Conservation (phyloP, 53 echinoderm and acorn worm species). For the Echinarachnius parma region DNA sequence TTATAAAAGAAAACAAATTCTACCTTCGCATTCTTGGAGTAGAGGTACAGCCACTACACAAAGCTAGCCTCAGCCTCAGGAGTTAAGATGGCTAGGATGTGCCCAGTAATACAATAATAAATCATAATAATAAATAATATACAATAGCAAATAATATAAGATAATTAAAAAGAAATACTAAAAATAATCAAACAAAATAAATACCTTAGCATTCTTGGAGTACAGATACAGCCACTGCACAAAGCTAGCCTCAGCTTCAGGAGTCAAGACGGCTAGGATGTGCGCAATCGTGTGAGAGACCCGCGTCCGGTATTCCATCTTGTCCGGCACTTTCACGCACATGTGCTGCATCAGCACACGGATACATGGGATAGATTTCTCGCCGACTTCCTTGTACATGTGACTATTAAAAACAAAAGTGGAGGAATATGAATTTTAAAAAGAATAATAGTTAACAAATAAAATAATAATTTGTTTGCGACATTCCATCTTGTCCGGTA, state of each 20-base stretch:
- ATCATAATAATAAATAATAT: no score
- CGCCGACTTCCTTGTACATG: constrained; percentile 58
- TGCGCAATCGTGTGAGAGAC: constrained; percentile 57
- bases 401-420: no score
- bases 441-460: no score
- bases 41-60: constrained; percentile 85
- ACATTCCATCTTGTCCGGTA: constrained; percentile 89
- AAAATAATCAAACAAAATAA: no score
- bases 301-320: constrained; percentile 76
- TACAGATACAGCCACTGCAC: constrained; percentile 87
- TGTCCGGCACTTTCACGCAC: constrained; percentile 85
- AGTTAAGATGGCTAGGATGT: constrained; percentile 59
- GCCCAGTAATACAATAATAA: no score
- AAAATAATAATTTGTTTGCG: no score
- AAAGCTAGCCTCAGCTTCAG: constrained; percentile 59
- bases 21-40: no score
- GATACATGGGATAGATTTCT: constrained; percentile 48
- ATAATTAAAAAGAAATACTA: no score
- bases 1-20: no score
- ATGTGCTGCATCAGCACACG: constrained; percentile 82
- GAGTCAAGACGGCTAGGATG: constrained; percentile 59
- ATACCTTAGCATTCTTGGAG: constrained; percentile 82
- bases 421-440: no score
- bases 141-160: no score
- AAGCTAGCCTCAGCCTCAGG: constrained; percentile 59